These are phyloP conservation scores for Ameiurus melas DNA, from an alignment of 2,113 vertebrate species.

Conservation along the genomic window DNA sequence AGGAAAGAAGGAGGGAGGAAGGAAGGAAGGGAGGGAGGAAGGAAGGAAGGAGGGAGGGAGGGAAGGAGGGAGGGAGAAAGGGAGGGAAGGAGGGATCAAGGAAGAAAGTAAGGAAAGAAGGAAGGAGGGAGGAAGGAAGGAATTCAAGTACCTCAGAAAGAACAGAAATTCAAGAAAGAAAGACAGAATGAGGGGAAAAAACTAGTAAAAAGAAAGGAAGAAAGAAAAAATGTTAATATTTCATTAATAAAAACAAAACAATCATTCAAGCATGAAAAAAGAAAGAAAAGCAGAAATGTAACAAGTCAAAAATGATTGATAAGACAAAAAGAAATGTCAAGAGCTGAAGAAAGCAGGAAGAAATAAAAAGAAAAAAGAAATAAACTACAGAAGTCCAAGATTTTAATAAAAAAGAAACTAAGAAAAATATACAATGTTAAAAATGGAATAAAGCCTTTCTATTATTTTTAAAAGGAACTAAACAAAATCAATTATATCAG, in stretches of 20 bases:
- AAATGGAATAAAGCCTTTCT: neutral
- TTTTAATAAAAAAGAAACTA: neutral
- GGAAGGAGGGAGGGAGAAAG: no score
- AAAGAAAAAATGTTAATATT: neutral
- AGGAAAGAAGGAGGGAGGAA: no score
- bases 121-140: neutral
- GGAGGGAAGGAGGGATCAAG: no score
- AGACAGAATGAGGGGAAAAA: neutral
- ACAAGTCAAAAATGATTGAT: neutral
- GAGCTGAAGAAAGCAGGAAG: neutral
- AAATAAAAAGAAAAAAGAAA: neutral
- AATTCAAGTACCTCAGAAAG: neutral
- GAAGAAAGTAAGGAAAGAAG: neutral
- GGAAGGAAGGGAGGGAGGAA: no score
- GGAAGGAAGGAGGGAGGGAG: no score
- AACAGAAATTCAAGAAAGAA: neutral
- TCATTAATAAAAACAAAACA: neutral
- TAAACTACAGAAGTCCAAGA: neutral
- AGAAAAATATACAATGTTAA: neutral
- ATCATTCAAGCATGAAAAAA: neutral
- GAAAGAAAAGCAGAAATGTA: neutral
- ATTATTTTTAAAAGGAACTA: neutral
- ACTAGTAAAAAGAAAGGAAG: slow-evolving; percentile 9
- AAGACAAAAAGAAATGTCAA: neutral
- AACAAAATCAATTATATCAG: neutral